A percentile compares a stretch with the other conserved stretches of the same genome.
Conservation (phyloP, 2,888 invertebrate species). For the Empis livida region DNA sequence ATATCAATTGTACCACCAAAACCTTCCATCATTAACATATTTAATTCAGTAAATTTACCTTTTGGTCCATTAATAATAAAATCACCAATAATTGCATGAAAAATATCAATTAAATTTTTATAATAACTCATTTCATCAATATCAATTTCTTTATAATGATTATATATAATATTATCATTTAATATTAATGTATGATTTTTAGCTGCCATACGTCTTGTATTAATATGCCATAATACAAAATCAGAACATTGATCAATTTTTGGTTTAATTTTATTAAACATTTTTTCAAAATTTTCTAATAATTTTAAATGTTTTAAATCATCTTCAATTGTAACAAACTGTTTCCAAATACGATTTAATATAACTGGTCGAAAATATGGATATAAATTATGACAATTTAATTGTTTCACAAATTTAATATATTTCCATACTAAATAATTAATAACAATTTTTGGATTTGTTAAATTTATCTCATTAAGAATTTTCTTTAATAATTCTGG, state of each 20-base stretch:
- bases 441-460: background rate
- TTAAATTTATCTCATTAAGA: background rate
- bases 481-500: background rate
- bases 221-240: background rate
- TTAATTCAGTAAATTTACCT: background rate
- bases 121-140: background rate
- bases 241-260: background rate
- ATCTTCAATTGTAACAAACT: background rate
- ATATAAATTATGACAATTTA: background rate
- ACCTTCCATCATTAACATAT: background rate
- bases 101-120: background rate
- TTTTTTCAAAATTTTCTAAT: background rate
- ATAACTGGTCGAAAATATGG: background rate
- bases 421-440: slow-evolving; percentile 2
- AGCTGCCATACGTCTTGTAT: background rate
- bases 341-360: background rate
- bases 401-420: background rate
- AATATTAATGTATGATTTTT: background rate
- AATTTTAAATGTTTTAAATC: background rate
- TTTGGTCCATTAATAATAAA: background rate
- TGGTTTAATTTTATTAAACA: background rate
- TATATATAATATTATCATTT: background rate
- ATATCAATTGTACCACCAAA: background rate
- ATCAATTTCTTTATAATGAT: background rate
- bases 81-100: background rate